A percentile compares a stretch with the other conserved stretches of the same genome.
Conservation (phyloP, 2,113 vertebrate genomes). For the Tauraco erythrolophus region DNA sequence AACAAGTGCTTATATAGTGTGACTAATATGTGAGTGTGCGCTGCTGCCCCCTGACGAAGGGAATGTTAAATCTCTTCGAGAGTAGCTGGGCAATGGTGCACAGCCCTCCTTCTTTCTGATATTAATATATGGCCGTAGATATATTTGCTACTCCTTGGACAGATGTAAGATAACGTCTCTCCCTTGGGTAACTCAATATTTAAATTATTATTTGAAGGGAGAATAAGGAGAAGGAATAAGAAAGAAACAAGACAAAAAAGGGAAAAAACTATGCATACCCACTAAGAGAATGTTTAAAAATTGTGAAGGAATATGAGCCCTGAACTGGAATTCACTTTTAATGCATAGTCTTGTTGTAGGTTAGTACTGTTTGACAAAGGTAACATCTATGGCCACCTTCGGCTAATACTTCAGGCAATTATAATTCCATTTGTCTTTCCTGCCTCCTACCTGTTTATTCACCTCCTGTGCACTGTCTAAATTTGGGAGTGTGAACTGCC, state of each 20-base stretch:
- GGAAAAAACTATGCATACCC: background rate
- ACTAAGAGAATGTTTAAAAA: background rate
- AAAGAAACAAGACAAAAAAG: background rate
- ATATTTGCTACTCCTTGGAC: background rate
- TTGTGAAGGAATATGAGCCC: background rate
- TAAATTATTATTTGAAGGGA: background rate
- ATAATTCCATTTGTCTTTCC: background rate
- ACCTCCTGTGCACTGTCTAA: background rate
- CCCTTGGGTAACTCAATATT: background rate
- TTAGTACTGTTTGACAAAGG: background rate
- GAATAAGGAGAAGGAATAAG: background rate
- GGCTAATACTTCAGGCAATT: background rate
- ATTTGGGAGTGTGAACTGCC: background rate
- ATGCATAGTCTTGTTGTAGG: background rate
- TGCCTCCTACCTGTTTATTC: background rate
- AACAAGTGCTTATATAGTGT: background rate
- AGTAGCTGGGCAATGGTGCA: background rate
- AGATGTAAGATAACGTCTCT: background rate
- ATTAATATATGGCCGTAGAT: background rate
- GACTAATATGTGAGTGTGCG: rapidly evolving
- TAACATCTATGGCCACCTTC: background rate
- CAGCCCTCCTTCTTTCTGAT: background rate
- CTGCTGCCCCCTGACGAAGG: slow-evolving; percentile 28
- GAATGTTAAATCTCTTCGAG: background rate
- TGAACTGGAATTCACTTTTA: background rate